Percentiles rank a stretch among this genome's conserved stretches.
Conservation (phyloP, 2,888 invertebrate species). For the Tipula helvola region DNA sequence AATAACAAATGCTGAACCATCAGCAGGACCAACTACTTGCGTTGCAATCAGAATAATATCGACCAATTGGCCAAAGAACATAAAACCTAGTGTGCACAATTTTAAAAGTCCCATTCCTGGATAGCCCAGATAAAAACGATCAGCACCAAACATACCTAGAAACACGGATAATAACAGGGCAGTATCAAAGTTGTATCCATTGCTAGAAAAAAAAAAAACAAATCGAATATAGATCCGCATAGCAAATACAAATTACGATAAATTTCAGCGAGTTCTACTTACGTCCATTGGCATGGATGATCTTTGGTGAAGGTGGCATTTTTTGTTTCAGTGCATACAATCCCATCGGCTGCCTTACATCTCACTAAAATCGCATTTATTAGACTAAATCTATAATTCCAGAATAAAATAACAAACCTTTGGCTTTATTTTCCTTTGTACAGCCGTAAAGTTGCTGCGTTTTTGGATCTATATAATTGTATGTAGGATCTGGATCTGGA, state of each 20-base stretch:
- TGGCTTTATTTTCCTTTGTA: constrained; percentile 62
- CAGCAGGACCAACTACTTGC: constrained; percentile 79
- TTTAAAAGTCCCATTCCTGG: constrained; percentile 91
- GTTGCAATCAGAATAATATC: constrained; percentile 74
- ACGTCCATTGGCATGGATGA: constrained; percentile 91
- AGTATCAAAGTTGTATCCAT: constrained; percentile 88
- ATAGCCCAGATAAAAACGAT: constrained; percentile 97
- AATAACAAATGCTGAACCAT: constrained; percentile 88
- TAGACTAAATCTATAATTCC: constrained; percentile 8
- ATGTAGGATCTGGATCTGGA: constrained; percentile 66
- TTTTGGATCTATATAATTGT: constrained; percentile 67
- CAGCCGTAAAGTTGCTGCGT: constrained; percentile 83
- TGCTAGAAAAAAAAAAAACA: too few relatives aligned
- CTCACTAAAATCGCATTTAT: constrained; percentile 42
- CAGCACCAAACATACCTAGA: constrained; percentile 94
- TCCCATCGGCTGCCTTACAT: constrained; percentile 71
- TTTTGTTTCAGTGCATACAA: constrained; percentile 67
- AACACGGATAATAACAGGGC: constrained; percentile 89
- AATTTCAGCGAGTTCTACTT: constrained; percentile 37
- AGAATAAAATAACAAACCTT: constrained; percentile 42
- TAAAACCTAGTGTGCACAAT: constrained; percentile 89
- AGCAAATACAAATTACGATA: constrained; percentile 13
- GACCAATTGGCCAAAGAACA: constrained; percentile 88
- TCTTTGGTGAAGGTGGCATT: constrained; percentile 70
- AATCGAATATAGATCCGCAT: background rate